Percentiles rank a stretch among this genome's conserved stretches.
Conservation (phyloP, 2,797 vertebrate species). For the Pangasius macronema region DNA sequence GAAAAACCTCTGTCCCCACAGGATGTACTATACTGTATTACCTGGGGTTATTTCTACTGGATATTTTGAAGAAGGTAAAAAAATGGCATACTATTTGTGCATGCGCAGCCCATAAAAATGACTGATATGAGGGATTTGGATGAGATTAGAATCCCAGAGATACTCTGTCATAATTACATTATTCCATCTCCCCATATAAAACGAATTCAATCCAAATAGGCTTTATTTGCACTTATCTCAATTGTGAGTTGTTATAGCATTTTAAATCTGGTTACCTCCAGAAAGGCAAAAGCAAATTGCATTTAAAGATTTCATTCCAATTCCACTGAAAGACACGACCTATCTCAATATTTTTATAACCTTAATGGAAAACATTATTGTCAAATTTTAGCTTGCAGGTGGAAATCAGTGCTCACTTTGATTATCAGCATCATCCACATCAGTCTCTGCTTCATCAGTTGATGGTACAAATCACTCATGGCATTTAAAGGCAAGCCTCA, state of each 20-base stretch:
- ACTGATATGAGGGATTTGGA: neutral
- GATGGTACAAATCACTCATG: neutral
- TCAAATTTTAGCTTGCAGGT: neutral
- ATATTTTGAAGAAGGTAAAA: neutral
- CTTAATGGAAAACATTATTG: neutral
- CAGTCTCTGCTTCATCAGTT: neutral
- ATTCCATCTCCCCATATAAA: neutral
- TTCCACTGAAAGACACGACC: neutral
- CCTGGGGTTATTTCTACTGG: neutral
- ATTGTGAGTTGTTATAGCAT: neutral
- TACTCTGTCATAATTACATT: neutral
- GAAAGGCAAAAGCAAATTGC: neutral
- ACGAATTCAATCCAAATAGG: neutral
- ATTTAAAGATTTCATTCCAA: neutral
- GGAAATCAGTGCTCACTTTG: neutral
- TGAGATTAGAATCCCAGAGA: neutral
- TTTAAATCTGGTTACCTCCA: neutral
- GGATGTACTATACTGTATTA: neutral
- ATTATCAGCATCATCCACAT: neutral
- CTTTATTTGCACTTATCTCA: slow-evolving; percentile 15
- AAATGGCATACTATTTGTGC: neutral
- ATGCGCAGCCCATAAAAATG: neutral
- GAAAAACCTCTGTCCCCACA: neutral
- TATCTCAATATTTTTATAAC: neutral
- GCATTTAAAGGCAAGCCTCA: neutral